Conservation (phyloP, 2,888 invertebrate genomes). For the Eristalis intricaria region DNA sequence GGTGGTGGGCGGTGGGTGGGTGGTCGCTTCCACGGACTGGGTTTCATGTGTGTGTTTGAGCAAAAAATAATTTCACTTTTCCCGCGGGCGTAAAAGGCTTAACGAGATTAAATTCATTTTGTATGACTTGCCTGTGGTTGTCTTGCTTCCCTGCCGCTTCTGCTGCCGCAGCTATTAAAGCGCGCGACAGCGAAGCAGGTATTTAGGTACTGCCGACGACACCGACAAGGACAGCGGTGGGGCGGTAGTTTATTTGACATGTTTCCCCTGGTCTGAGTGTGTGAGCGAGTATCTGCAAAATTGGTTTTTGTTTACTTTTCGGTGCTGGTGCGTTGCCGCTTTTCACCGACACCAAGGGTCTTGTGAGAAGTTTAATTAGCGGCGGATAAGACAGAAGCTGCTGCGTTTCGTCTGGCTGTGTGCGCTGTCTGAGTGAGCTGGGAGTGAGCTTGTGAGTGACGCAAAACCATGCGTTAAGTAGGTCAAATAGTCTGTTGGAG, state of each 20-base stretch:
- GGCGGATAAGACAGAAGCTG: slow-evolving; percentile 3
- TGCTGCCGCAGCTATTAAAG: not conserved
- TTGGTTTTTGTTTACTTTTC: slow-evolving; percentile 43
- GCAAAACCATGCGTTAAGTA: slow-evolving; percentile 49
- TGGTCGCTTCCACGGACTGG: not conserved
- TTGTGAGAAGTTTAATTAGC: slow-evolving; percentile 39
- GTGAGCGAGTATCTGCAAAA: slow-evolving; percentile 30
- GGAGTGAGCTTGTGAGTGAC: not conserved
- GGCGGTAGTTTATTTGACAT: slow-evolving; percentile 51
- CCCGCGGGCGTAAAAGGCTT: slow-evolving; percentile 63
- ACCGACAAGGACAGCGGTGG: slow-evolving; percentile 18
- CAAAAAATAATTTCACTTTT: slow-evolving; percentile 63
- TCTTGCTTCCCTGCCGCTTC: slow-evolving; percentile 25
- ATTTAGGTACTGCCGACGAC: slow-evolving; percentile 7
- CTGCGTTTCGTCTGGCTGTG: slow-evolving; percentile 11
- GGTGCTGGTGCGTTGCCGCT: not conserved
- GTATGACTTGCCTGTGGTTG: slow-evolving; percentile 63
- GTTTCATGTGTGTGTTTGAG: slow-evolving; percentile 13
- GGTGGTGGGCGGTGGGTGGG: slow-evolving; percentile 3
- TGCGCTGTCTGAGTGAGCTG: slow-evolving; percentile 11
- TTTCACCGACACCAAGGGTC: not conserved
- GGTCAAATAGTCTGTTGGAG: slow-evolving; percentile 52
- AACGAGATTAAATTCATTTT: slow-evolving; percentile 64
- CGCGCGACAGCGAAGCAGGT: slow-evolving; percentile 28
- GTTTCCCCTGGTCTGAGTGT: slow-evolving; percentile 2